These are phyloP conservation scores for Scyliorhinus canicula DNA, from an alignment of 2,797 vertebrate species.

Conservation along the genomic window DNA sequence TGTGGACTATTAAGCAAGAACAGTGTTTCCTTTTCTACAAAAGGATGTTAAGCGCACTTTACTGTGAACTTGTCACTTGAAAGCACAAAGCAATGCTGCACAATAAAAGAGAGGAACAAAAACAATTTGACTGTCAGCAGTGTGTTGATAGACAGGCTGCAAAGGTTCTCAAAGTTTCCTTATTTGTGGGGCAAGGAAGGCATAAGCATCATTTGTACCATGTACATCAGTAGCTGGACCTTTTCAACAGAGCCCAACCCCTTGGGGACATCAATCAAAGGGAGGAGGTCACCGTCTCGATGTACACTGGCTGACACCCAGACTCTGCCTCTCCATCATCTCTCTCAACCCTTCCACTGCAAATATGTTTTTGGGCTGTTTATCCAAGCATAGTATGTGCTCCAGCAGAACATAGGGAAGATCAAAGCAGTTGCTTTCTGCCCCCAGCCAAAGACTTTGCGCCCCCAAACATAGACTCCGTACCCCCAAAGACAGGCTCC, in stretches of 20 bases:
- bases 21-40: too few relatives aligned
- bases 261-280: not conserved
- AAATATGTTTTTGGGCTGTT: not conserved
- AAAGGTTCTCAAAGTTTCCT: not conserved
- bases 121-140: not conserved
- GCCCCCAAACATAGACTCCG: too few relatives aligned
- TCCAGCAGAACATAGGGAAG: not conserved
- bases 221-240: not conserved
- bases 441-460: not conserved
- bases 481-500: too few relatives aligned
- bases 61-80: not conserved
- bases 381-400: not conserved
- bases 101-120: not conserved
- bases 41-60: slow-evolving; percentile 4
- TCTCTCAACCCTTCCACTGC: not conserved
- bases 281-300: not conserved
- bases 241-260: not conserved
- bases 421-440: not conserved
- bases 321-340: not conserved
- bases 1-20: not conserved
- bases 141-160: not conserved
- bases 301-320: not conserved
- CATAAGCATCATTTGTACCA: not conserved
- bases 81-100: slow-evolving; percentile 11
- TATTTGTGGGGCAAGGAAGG: too few relatives aligned